Evolutionary conservation across 2,888 invertebrate genomes (phyloP), one percentile per base, ranked within the genome.

Genomic region (Agrenia bidenticulata): DNA sequence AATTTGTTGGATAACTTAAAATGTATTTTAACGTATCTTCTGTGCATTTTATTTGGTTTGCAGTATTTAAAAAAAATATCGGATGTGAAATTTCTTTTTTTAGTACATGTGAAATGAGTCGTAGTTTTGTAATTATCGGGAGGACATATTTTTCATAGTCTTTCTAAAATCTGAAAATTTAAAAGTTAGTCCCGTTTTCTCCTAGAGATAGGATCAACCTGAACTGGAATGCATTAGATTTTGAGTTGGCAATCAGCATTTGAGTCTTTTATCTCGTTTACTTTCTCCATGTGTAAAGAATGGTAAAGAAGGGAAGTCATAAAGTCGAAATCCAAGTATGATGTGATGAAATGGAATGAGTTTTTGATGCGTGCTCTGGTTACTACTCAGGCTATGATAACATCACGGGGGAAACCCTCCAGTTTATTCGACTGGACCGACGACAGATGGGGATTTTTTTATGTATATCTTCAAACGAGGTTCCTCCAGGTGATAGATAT

Each of bases 361-460:
- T 71, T 72, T 72, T 60, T 69, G 61, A 70, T 61, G 60, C 74
- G 70, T 72, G 74, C 70, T 64, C 61, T 64, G 72, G 57, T 56
- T 72, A 61, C 69, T 60, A 61, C 63, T 66, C 67, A 67, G 70
- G 64, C 57, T 61, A 54, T 55, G 89, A 89, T 77, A 88, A 87
- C 65, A 89, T 86, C 81, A 89, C 88, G 77, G 93, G 92, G 72
- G 87, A 88, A 70, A 83, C 84, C 67, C 80, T 91, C 76, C 84
- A 86, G 73, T 85, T 94, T 77, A 85, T 89, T 83, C 87, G 90
- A 69, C 85, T 94, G 77, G 91, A 92, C 78, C 84, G 94, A 59
- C 85, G 89, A 77, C 94, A 94, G 83, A 94, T 93, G 89, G 61
- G 61, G 64, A 62, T 59, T 57, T 67, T 64, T 62, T 53, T 70